These are phyloP conservation scores for Leucophenga montana DNA, from an alignment of 2,888 invertebrate species.

Conservation along the genomic window DNA sequence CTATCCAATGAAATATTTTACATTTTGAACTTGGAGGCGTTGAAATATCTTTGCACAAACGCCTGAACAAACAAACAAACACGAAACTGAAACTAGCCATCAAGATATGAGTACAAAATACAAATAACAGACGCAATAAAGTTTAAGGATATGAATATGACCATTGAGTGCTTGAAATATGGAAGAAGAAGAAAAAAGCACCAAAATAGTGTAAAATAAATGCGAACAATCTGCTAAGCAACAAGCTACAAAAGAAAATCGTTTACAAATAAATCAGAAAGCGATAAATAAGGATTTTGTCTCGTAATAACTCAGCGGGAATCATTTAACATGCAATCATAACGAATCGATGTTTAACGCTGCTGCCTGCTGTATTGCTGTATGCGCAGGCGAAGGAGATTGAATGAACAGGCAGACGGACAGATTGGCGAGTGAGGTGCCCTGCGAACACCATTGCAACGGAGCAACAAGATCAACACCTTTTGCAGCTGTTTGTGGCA, in stretches of 20 bases:
- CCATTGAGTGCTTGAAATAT: background rate
- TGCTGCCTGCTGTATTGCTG: slow-evolving; percentile 43
- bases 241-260: slow-evolving; percentile 57
- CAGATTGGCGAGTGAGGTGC: slow-evolving; percentile 1
- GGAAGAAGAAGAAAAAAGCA: background rate
- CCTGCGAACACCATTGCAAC: slow-evolving; percentile 38
- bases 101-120: slow-evolving; percentile 11
- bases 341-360: slow-evolving; percentile 71
- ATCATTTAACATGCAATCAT: slow-evolving; percentile 73
- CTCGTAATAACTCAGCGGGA: slow-evolving; percentile 74
- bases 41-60: slow-evolving; percentile 9
- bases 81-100: background rate
- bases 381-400: background rate
- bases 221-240: slow-evolving; percentile 34
- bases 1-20: slow-evolving; percentile 1
- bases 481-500: slow-evolving; percentile 15
- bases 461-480: background rate
- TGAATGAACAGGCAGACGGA: slow-evolving; percentile 35
- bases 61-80: slow-evolving; percentile 18
- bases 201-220: slow-evolving; percentile 41
- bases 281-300: slow-evolving; percentile 74
- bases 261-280: slow-evolving; percentile 73
- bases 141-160: slow-evolving; percentile 8
- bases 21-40: slow-evolving; percentile 20
- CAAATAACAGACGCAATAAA: slow-evolving; percentile 13